A percentile compares a stretch with the other conserved stretches of the same genome.
These are phyloP conservation scores for Sarotherodon lohbergeri DNA, from an alignment of 2,113 vertebrate genomes.

Conservation along the genomic window DNA sequence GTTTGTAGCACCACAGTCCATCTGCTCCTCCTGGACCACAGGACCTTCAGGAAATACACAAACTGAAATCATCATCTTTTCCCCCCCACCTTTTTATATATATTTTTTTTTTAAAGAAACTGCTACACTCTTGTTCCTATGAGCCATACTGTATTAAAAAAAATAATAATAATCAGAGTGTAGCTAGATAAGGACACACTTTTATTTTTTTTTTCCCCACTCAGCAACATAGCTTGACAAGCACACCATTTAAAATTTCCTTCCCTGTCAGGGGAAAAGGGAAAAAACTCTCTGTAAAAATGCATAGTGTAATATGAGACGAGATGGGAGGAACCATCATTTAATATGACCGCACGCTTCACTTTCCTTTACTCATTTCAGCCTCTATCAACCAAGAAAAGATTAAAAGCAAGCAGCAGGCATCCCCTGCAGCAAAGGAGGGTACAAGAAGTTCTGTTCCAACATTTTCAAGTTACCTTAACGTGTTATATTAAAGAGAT, in stretches of 20 bases:
- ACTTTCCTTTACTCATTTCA: background rate
- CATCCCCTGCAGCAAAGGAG: background rate
- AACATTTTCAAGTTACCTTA: background rate
- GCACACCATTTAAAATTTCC: background rate
- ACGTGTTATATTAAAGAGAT: background rate
- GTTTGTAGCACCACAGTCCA: slow-evolving; percentile 48
- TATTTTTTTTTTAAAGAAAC: background rate
- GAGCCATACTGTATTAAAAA: background rate
- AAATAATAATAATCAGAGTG: background rate
- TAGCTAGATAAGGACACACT: background rate
- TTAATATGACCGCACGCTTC: background rate
- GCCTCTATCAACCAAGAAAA: background rate
- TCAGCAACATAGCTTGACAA: background rate
- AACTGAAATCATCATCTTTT: background rate
- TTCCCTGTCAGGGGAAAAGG: background rate
- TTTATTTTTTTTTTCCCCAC: background rate
- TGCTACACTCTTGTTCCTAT: background rate
- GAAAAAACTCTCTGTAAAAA: background rate
- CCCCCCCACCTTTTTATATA: no score
- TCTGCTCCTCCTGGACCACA: slow-evolving; percentile 59
- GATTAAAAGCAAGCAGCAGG: background rate
- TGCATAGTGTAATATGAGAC: background rate
- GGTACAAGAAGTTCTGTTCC: background rate
- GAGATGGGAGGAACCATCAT: background rate
- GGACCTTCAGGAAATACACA: slow-evolving; percentile 39